Evolutionary conservation across 2,888 invertebrate species (phyloP).

Genomic region (Epicampocera succincta): DNA sequence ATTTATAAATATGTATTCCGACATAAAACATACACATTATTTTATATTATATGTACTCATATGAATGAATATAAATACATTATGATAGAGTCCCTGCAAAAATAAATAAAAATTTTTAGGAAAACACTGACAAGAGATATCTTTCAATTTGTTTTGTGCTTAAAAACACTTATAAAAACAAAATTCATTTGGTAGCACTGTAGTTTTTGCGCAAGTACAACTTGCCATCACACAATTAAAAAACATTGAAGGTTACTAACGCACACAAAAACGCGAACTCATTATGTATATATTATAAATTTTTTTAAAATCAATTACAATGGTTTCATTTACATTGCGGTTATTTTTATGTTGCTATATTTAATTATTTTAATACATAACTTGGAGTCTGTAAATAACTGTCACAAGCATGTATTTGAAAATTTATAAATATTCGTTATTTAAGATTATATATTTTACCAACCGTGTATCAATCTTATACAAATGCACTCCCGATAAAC

Average conservation of each 20-base stretch:
- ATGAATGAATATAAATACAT: slow-evolving; percentile 3
- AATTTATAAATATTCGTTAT: neutral
- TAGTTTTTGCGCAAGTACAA: slow-evolving; percentile 34
- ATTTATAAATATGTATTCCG: too few species aligned
- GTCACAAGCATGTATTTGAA: neutral
- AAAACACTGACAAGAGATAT: too few species aligned
- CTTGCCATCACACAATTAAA: neutral
- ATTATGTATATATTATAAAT: slow-evolving; percentile 4
- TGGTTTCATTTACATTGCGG: neutral
- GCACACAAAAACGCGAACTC: slow-evolving; percentile 42
- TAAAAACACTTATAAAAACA: neutral
- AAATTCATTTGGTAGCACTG: slow-evolving; percentile 21
- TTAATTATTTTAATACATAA: neutral
- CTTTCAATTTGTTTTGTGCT: neutral
- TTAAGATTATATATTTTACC: slow-evolving; percentile 34
- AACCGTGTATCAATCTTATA: slow-evolving; percentile 47
- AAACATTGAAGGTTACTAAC: slow-evolving; percentile 48
- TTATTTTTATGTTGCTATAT: neutral
- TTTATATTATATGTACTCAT: neutral
- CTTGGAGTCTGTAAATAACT: neutral
- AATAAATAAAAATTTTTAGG: too few species aligned
- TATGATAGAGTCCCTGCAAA: neutral
- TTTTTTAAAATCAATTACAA: slow-evolving; percentile 14
- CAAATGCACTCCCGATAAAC: slow-evolving; percentile 41
- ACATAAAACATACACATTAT: too few species aligned